Evolutionary conservation across 2,888 invertebrate species (phyloP).

Genomic region (Xylota sylvarum): DNA sequence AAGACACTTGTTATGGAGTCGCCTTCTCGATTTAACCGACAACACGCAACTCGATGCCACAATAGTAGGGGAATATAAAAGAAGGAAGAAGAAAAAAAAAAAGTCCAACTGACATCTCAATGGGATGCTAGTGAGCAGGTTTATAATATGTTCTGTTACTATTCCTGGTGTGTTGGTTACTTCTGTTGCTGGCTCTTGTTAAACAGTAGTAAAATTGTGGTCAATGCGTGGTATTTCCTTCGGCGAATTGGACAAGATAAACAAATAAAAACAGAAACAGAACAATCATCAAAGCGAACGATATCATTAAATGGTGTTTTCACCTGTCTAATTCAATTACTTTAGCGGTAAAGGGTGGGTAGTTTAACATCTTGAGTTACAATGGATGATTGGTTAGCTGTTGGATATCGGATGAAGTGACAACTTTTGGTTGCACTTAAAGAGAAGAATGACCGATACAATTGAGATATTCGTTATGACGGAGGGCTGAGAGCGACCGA

Average conservation of each 20-base stretch:
- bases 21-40: constrained; percentile 63
- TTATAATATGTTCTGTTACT: constrained; percentile 29
- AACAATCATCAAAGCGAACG: constrained; percentile 60
- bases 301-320: constrained; percentile 74
- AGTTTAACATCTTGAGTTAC: constrained; percentile 35
- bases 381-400: constrained; percentile 6
- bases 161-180: constrained; percentile 42
- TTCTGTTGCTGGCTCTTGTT: constrained; percentile 54
- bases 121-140: constrained; percentile 59
- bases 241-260: constrained; percentile 68
- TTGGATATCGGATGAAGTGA: background rate
- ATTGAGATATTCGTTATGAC: too few species aligned
- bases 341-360: constrained; percentile 55
- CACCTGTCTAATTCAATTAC: constrained; percentile 71
- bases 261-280: constrained; percentile 60
- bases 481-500: too few species aligned
- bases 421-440: background rate
- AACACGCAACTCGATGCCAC: constrained; percentile 65
- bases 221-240: constrained; percentile 74
- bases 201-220: constrained; percentile 73
- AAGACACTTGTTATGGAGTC: constrained; percentile 75
- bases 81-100: constrained; percentile 20
- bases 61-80: constrained; percentile 16
- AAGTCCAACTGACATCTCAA: constrained; percentile 72
- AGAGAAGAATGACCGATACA: background rate